Percentiles rank a stretch among this genome's conserved stretches.
These are phyloP conservation scores for Epinephelus lanceolatus DNA, from an alignment of 2,113 vertebrate species.

Conservation along the genomic window DNA sequence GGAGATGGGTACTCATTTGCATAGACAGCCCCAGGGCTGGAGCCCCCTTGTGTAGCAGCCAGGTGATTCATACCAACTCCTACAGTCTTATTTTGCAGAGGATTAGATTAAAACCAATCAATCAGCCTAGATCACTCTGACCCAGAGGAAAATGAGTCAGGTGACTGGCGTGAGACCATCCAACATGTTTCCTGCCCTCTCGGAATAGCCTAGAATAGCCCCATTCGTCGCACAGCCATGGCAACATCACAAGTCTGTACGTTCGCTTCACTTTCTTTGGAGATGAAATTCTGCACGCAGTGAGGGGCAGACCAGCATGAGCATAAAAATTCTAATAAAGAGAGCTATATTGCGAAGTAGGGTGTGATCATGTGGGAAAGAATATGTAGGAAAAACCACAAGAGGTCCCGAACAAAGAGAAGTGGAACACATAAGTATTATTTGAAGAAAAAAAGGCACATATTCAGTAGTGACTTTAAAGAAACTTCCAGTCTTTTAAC, in stretches of 20 bases:
- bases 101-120: constrained; percentile 82
- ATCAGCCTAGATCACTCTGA: constrained; percentile 68
- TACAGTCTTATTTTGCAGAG: constrained; percentile 63
- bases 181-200: constrained; percentile 30
- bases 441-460: not conserved
- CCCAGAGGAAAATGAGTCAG: constrained; percentile 45
- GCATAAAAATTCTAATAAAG: constrained; percentile 31
- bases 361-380: not conserved
- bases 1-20: constrained; percentile 80
- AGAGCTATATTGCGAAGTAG: constrained; percentile 7
- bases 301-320: constrained; percentile 5
- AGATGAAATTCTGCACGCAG: constrained; percentile 25
- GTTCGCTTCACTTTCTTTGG: constrained; percentile 28
- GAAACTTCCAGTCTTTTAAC: not conserved
- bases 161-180: constrained; percentile 37
- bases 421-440: not conserved
- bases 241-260: constrained; percentile 27
- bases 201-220: constrained; percentile 15
- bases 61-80: constrained; percentile 78
- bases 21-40: constrained; percentile 68
- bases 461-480: not conserved
- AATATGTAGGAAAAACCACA: constrained; percentile 8
- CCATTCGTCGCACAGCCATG: constrained; percentile 46
- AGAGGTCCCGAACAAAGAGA: not conserved
- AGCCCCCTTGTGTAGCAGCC: constrained; percentile 58